phyloP scores from a whole-genome alignment of 2,888 invertebrate genomes.

The Protophormia terraenovae region DNA sequence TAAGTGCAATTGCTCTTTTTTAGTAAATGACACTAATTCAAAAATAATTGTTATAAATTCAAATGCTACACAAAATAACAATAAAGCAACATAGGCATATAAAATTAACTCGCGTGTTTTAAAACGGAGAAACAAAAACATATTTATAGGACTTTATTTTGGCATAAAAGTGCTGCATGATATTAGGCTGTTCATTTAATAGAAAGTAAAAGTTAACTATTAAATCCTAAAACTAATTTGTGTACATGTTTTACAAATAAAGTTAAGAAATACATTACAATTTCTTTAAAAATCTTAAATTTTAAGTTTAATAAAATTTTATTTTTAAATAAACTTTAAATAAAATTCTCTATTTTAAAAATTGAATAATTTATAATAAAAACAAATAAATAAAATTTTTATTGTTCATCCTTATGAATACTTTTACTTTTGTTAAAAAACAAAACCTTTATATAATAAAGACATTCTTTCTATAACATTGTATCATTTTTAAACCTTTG shows the following conservation, averaged over 20 bases:
- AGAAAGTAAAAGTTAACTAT: background rate
- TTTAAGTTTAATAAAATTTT: too few relatives aligned
- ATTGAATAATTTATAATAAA: too few relatives aligned
- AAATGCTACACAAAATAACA: background rate
- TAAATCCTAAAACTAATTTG: background rate
- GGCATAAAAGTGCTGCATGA: background rate
- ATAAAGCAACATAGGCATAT: background rate
- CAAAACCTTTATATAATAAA: too few relatives aligned
- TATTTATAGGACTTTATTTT: background rate
- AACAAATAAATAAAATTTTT: too few relatives aligned
- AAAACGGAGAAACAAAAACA: background rate
- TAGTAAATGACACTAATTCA: background rate
- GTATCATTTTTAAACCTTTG: background rate
- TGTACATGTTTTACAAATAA: too few relatives aligned
- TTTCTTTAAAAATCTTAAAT: too few relatives aligned
- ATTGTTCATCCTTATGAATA: too few relatives aligned
- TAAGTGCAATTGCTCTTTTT: background rate
- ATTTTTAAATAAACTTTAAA: too few relatives aligned
- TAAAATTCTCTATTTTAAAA: too few relatives aligned
- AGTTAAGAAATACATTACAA: too few relatives aligned
- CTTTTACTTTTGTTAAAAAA: too few relatives aligned
- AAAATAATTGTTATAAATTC: constrained; percentile 3
- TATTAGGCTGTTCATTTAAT: background rate
- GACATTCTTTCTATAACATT: too few relatives aligned
- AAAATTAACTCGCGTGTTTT: constrained; percentile 27